These are phyloP conservation scores for Cydia pomonella DNA, from an alignment of 1,140 invertebrate species.

Conservation along the genomic window DNA sequence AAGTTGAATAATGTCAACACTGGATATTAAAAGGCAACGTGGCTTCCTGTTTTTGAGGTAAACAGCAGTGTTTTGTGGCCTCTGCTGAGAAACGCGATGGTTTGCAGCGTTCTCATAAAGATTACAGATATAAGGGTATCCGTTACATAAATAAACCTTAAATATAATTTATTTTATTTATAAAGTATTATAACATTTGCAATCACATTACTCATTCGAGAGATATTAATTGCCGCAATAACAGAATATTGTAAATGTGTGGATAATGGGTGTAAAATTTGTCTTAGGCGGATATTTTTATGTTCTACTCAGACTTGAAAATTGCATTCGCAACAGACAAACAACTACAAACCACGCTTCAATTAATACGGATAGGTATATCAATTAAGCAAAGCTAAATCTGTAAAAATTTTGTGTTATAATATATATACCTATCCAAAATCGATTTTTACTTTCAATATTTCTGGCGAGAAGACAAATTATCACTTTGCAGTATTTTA, in stretches of 20 bases:
- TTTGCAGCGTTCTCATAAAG: constrained; percentile 39
- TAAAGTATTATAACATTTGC: constrained; percentile 1
- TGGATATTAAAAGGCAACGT: constrained; percentile 73
- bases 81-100: constrained; percentile 60
- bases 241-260: not conserved
- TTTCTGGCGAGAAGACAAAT: too few species aligned
- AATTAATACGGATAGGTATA: not conserved
- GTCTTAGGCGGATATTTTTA: not conserved
- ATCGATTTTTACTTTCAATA: too few species aligned
- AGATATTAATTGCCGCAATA: not conserved
- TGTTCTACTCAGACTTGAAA: not conserved
- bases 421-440: not conserved
- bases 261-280: not conserved
- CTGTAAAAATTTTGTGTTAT: too few species aligned
- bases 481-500: too few species aligned
- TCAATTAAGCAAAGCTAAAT: not conserved
- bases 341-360: not conserved
- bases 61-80: constrained; percentile 71
- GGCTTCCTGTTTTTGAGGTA: constrained; percentile 76
- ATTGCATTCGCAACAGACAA: not conserved
- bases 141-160: constrained; percentile 34
- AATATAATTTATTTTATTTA: constrained; percentile 16
- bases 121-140: constrained; percentile 20
- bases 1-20: not conserved
- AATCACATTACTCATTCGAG: not conserved